Conservation (phyloP, 92 coral and sea anemone genomes). For the Heliopora coerulea region DNA sequence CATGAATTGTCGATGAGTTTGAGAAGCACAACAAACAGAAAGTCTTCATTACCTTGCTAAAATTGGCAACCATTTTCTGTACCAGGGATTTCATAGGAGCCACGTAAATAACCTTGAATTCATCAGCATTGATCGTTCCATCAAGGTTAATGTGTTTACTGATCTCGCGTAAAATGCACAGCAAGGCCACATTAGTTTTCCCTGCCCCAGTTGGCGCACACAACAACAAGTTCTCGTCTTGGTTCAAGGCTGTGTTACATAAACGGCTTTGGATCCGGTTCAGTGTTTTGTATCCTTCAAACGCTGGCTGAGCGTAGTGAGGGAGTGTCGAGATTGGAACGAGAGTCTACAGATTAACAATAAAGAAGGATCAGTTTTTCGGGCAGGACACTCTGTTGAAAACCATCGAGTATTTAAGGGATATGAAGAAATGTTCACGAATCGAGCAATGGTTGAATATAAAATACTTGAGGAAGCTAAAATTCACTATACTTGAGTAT, state of each 20-base stretch:
- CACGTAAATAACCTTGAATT: constrained; percentile 88
- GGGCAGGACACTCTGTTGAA: too few species aligned
- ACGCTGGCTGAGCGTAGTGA: constrained; percentile 95
- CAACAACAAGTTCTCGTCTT: constrained; percentile 83
- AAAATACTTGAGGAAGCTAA: too few species aligned
- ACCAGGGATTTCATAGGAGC: constrained; percentile 99
- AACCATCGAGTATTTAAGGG: too few species aligned
- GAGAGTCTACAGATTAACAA: constrained; percentile 68
- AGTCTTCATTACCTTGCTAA: constrained; percentile 70
- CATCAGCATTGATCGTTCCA: constrained; percentile 94
- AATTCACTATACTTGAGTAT: too few species aligned
- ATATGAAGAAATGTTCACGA: too few species aligned
- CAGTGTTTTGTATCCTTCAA: constrained; percentile 91
- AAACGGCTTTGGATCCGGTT: constrained; percentile 96
- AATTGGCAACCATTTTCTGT: constrained; percentile 96
- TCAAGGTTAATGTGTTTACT: constrained; percentile 98
- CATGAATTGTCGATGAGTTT: too few species aligned
- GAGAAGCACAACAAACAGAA: too few species aligned
- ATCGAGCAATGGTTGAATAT: too few species aligned
- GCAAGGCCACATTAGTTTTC: constrained; percentile 92
- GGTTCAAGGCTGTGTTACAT: constrained; percentile 76
- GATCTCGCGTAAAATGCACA: constrained; percentile 85
- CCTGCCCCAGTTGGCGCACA: constrained; percentile 99
- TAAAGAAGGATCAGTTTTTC: too few species aligned
- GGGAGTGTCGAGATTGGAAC: constrained; percentile 89